Percentiles rank a stretch among this genome's conserved stretches.
These are phyloP conservation scores for Nephrotoma guestfalica DNA, from an alignment of 2,888 invertebrate species.

Conservation along the genomic window DNA sequence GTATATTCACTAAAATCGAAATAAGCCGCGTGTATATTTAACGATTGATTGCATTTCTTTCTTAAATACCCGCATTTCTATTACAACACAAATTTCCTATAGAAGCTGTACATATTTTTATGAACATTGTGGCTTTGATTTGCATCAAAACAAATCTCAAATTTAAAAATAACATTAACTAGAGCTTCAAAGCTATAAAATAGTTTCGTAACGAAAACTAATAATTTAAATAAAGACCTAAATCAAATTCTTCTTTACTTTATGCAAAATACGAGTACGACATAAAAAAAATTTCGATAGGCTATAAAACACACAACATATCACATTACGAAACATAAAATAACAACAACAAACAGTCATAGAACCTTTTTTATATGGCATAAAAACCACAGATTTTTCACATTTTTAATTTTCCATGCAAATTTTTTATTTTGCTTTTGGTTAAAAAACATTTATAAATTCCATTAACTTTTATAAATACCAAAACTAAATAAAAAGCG, in stretches of 20 bases:
- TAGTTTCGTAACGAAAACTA: too few relatives aligned
- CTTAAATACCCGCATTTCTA: too few relatives aligned
- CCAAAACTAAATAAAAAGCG: background rate
- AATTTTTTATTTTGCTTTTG: background rate
- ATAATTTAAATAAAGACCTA: background rate
- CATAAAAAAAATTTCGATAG: background rate
- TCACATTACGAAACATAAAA: background rate
- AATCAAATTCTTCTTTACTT: background rate
- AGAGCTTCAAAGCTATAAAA: background rate
- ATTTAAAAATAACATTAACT: background rate
- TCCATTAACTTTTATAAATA: background rate
- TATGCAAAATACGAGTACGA: background rate
- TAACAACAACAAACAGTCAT: background rate
- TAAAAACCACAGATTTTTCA: background rate
- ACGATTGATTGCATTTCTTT: too few relatives aligned
- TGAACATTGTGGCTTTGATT: too few relatives aligned
- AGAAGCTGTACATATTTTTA: too few relatives aligned
- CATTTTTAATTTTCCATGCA: background rate
- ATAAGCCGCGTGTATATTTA: too few relatives aligned
- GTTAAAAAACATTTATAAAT: background rate
- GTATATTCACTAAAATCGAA: too few relatives aligned
- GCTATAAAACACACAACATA: background rate
- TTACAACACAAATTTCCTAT: too few relatives aligned
- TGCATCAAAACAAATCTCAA: background rate
- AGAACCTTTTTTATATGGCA: background rate